Conservation (phyloP, 2,888 invertebrate species). For the Trilocha varians region DNA sequence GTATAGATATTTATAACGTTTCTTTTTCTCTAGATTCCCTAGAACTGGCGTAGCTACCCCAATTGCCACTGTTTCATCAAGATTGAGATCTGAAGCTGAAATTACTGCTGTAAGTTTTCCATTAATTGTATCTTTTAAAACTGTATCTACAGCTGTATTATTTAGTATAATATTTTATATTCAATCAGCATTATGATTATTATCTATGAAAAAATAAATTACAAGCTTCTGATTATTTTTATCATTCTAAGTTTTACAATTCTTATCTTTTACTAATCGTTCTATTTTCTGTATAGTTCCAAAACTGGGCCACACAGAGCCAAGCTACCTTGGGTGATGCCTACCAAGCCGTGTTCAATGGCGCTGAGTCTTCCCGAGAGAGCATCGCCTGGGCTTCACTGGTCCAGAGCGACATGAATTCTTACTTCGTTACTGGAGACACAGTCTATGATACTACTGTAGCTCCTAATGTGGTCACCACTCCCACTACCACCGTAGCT, state of each 20-base stretch:
- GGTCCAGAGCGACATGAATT: constrained; percentile 27
- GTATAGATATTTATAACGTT: not conserved
- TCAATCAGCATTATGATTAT: too few relatives aligned
- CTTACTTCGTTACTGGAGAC: constrained; percentile 31
- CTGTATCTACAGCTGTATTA: too few relatives aligned
- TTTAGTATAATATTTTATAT: too few relatives aligned
- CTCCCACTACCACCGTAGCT: constrained; percentile 14
- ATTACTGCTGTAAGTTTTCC: constrained; percentile 37
- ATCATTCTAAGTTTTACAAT: not conserved
- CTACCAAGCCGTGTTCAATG: constrained; percentile 21
- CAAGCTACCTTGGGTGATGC: constrained; percentile 21
- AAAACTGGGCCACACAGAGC: constrained; percentile 35
- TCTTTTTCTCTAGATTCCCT: constrained; percentile 32
- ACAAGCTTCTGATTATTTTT: too few relatives aligned
- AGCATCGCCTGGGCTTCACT: constrained; percentile 33
- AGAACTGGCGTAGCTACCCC: constrained; percentile 30
- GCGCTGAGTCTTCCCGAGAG: constrained; percentile 22
- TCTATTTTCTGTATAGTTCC: constrained; percentile 31
- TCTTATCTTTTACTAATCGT: not conserved
- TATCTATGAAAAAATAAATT: too few relatives aligned
- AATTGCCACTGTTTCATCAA: constrained; percentile 38
- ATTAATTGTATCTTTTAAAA: too few relatives aligned
- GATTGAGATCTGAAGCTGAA: constrained; percentile 34
- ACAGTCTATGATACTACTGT: constrained; percentile 11
- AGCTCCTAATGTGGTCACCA: constrained; percentile 4